These are phyloP conservation scores for Plodia interpunctella DNA, from an alignment of 1,140 invertebrate genomes.

Conservation along the genomic window DNA sequence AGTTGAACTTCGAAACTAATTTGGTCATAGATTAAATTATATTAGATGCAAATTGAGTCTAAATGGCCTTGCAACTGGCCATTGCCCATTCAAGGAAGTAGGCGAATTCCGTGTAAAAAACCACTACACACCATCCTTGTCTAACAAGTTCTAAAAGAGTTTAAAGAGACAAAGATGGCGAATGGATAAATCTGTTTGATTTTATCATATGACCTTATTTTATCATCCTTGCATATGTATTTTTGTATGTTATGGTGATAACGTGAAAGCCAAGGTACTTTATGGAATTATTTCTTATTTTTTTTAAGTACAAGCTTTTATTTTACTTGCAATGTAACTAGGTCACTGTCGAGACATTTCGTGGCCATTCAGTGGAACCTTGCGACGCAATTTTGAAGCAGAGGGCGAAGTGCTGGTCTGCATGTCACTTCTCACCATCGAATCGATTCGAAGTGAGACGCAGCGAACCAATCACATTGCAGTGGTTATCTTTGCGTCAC, in stretches of 20 bases:
- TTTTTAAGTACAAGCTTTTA: too few species aligned
- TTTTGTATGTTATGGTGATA: neutral
- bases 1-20: neutral
- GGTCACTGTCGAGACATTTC: too few species aligned
- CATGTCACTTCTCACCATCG: too few species aligned
- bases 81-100: slow-evolving; percentile 6
- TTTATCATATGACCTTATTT: slow-evolving; percentile 2
- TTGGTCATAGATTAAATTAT: neutral
- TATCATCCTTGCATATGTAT: slow-evolving; percentile 1
- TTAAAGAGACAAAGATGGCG: neutral
- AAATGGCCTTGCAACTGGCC: slow-evolving; percentile 5
- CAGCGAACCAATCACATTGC: too few species aligned
- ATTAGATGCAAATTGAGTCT: neutral
- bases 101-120: slow-evolving; percentile 1
- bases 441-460: too few species aligned
- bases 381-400: too few species aligned
- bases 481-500: too few species aligned
- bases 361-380: too few species aligned
- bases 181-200: neutral
- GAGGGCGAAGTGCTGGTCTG: too few species aligned
- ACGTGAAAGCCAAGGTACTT: neutral
- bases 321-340: too few species aligned
- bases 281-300: neutral
- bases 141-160: neutral
- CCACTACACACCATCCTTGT: neutral